phyloP scores from a whole-genome alignment of 1,140 invertebrate species.

The Heliconius melpomene region DNA sequence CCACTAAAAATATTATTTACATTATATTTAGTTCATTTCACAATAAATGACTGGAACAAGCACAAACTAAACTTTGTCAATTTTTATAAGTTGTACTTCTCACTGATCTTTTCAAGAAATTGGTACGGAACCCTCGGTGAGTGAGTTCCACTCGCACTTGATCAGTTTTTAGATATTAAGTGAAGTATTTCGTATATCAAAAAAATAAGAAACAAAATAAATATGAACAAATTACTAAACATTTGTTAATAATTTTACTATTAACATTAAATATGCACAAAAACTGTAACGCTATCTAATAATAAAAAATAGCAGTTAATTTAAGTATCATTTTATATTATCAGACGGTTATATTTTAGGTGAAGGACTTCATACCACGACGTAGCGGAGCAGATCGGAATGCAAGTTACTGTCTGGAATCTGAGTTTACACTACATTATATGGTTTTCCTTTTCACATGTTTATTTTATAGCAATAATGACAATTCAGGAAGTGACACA shows the following conservation, averaged over 20 bases:
- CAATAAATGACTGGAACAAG: no score
- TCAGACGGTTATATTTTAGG: conserved; percentile 38
- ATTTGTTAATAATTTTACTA: neutral
- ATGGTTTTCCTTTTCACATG: neutral
- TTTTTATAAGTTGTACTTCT: no score
- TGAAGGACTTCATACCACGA: conserved; percentile 40
- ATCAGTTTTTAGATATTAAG: no score
- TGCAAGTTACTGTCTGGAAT: conserved; percentile 34
- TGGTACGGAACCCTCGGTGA: no score
- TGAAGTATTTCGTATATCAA: no score
- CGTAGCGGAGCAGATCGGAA: conserved; percentile 38
- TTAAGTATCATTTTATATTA: conserved; percentile 28
- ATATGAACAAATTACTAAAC: neutral
- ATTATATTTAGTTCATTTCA: no score
- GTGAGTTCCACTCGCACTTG: no score
- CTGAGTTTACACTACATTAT: neutral
- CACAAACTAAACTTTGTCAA: no score
- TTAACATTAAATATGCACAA: conserved; percentile 12
- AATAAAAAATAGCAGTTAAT: conserved; percentile 9
- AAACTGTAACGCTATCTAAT: conserved; percentile 12
- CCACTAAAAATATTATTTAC: no score
- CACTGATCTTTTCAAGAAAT: no score
- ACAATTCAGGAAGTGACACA: neutral
- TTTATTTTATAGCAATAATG: neutral
- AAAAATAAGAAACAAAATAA: neutral